These are phyloP conservation scores for Lepidonotus clava DNA, from an alignment of 2,888 invertebrate genomes.

Conservation along the genomic window DNA sequence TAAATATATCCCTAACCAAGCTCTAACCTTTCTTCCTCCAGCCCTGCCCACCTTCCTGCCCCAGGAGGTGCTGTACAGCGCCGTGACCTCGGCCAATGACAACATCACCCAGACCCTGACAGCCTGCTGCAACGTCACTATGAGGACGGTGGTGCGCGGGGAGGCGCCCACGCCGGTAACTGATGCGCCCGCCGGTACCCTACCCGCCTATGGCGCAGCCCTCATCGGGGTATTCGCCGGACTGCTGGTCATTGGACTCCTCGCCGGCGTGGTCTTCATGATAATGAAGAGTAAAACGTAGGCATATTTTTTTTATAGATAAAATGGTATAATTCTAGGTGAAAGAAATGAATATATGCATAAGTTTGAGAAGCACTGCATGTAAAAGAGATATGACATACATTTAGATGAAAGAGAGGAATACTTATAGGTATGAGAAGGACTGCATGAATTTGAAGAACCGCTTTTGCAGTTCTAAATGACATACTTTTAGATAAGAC, in stretches of 20 bases:
- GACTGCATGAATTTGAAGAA: not conserved
- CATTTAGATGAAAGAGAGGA: too few species aligned
- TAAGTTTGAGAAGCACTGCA: not conserved
- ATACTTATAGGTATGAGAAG: not conserved
- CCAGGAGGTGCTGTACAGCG: slow-evolving; percentile 2
- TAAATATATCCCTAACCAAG: too few species aligned
- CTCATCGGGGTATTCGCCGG: not conserved
- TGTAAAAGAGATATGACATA: too few species aligned
- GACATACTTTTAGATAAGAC: not conserved
- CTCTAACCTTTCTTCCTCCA: not conserved
- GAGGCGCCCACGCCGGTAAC: not conserved
- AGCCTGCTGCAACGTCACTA: slow-evolving; percentile 30
- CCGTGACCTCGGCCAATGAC: not conserved
- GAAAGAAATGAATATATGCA: not conserved
- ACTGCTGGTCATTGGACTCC: not conserved
- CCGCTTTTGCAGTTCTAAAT: not conserved
- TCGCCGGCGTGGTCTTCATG: not conserved
- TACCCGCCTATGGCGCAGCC: not conserved
- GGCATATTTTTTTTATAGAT: not conserved
- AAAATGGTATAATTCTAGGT: not conserved
- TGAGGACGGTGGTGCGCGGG: not conserved
- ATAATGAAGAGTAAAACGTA: not conserved
- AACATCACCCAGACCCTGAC: not conserved
- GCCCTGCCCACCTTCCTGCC: not conserved
- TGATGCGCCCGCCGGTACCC: not conserved